These are phyloP conservation scores for Dryoscopus gambensis DNA, from an alignment of 2,113 vertebrate species.

Conservation along the genomic window DNA sequence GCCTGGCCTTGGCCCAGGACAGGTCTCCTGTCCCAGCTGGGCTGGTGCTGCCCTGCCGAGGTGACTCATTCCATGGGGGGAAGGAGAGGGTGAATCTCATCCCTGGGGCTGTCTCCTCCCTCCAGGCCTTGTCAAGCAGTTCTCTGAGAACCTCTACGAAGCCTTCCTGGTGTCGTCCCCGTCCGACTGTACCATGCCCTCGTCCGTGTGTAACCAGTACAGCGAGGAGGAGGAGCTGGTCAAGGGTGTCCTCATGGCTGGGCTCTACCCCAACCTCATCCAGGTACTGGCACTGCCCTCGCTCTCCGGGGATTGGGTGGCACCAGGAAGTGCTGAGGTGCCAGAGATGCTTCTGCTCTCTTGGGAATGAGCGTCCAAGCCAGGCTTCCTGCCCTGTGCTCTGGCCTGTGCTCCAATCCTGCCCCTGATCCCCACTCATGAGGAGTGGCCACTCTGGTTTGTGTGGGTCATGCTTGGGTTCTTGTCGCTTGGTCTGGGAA, in stretches of 20 bases:
- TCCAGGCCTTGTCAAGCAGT: constrained; percentile 91
- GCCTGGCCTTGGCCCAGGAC: neutral
- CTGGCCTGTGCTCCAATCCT: neutral
- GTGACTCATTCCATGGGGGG: rapidly evolving
- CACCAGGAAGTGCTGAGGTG: rapidly evolving
- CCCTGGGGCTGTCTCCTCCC: neutral
- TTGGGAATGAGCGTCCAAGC: neutral
- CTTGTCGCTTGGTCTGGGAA: neutral
- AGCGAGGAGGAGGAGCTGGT: constrained; percentile 88
- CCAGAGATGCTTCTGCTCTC: neutral
- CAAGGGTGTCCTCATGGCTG: constrained; percentile 90
- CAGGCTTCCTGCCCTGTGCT: neutral
- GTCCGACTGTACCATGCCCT: constrained; percentile 73
- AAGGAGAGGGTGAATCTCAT: neutral
- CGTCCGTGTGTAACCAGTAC: constrained; percentile 83
- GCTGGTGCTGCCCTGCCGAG: neutral
- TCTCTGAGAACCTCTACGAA: constrained; percentile 88
- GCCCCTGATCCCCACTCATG: rapidly evolving
- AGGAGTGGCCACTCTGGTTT: neutral
- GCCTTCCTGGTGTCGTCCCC: constrained; percentile 79
- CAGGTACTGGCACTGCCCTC: constrained; percentile 71
- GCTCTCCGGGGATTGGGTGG: rapidly evolving
- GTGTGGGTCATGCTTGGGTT: rapidly evolving
- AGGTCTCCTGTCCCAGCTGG: neutral
- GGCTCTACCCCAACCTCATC: constrained; percentile 95